Base-by-base conservation (phyloP, 2,797 vertebrate genomes). In the Lates japonicus region DNA sequence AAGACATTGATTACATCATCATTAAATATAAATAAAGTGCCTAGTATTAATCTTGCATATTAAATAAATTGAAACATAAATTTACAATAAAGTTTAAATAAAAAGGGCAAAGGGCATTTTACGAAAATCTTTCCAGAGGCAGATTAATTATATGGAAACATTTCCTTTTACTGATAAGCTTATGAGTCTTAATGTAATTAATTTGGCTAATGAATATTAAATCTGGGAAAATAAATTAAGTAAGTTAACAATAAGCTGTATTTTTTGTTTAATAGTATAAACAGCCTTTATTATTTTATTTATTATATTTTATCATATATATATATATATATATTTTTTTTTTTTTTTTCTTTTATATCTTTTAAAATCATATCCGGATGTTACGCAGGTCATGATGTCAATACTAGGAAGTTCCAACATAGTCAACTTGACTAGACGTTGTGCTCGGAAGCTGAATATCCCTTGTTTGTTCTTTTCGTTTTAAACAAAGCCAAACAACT, bases 371-470 rank as follows among this genome's bases (percentile, higher is more conserved):
- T 7, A 16, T 1, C 70, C 77, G 93, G 91, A 92, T 81, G 44
- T 90, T 55, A 85, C 88, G 87, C 16, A 22, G 1, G 0, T 4
- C 0, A 7, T 69, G 69, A 83, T 8, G 87, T 85, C 46, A 54
- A 9, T 1, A 82, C 52, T 46, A 79, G 92, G 91, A 91, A 92
- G 85, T 89, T 64, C 81, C 77, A 82, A 51, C 82, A 81, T 61
- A 76, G 51, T 63, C 46, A 9, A 14, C 31, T 62, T 54, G 51
- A 10, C 25, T 14, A 42, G 64, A 35, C 82, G 76, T 57, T 80
- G 39, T 72, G 49, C 5, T 55, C 49, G 5, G 5, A 58, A 51
- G 16, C 54, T 52, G 8, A 25, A 22, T 58, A 22, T 29, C 29
- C 8, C 29, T 66, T 12, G 20, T 22, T 41, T 33, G 11, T 5